phyloP scores from a whole-genome alignment of 2,888 invertebrate genomes.

The Eustalomyia histrio region DNA sequence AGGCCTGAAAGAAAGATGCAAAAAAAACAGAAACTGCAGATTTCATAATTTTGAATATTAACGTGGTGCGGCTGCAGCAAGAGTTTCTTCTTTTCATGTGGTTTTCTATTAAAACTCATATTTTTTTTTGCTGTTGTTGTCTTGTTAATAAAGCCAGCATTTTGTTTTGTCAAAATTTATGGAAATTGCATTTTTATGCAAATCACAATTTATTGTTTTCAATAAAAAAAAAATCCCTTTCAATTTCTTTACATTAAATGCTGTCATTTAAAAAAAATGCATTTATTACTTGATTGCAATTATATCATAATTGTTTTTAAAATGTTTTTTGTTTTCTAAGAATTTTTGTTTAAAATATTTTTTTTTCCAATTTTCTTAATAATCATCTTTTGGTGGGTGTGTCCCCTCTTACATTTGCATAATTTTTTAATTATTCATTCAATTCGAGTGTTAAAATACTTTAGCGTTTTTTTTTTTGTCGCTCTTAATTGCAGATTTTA shows the following conservation, averaged over 20 bases:
- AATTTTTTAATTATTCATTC: slow-evolving; percentile 79
- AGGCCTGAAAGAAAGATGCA: not conserved
- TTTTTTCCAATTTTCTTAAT: slow-evolving; percentile 57
- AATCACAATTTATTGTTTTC: not conserved
- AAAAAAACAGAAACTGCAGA: not conserved
- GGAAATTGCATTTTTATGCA: slow-evolving; percentile 55
- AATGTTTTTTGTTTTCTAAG: slow-evolving; percentile 44
- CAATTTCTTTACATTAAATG: not conserved
- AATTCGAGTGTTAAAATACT: slow-evolving; percentile 64
- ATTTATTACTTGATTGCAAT: slow-evolving; percentile 74
- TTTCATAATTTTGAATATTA: slow-evolving; percentile 7
- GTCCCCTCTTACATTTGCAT: slow-evolving; percentile 77
- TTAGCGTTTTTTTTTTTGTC: not conserved
- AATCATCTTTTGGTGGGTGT: slow-evolving; percentile 57
- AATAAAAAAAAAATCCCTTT: not conserved
- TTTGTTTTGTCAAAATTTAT: slow-evolving; percentile 44
- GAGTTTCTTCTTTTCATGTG: slow-evolving; percentile 28
- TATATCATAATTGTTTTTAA: slow-evolving; percentile 76
- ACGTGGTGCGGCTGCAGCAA: not conserved
- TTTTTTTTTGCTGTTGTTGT: slow-evolving; percentile 32
- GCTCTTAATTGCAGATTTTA: slow-evolving; percentile 39
- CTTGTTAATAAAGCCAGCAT: slow-evolving; percentile 57
- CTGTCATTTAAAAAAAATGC: slow-evolving; percentile 21
- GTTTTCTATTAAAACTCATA: slow-evolving; percentile 33
- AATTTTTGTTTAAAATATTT: slow-evolving; percentile 20